Conservation (phyloP, 30 jellyfish, hydroid and myxozoan genomes). For the Phacellophora camtschatica region DNA sequence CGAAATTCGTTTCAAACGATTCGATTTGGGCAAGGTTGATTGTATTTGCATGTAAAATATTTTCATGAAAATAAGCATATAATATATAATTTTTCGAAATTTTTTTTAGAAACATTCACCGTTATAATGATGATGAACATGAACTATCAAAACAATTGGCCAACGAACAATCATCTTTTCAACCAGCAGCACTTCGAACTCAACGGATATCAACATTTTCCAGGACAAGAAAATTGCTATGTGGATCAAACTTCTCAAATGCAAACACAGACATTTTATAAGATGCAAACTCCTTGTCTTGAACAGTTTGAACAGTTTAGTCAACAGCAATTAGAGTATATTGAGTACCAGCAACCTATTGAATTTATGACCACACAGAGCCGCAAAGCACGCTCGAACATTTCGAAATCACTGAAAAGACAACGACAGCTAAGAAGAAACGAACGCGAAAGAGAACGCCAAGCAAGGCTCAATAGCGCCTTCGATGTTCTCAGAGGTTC, state of each 20-base stretch:
- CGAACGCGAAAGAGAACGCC: conserved; percentile 99
- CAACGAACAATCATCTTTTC: background rate
- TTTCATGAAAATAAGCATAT: too few relatives aligned
- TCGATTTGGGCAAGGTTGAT: too few relatives aligned
- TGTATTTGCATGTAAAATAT: too few relatives aligned
- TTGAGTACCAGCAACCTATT: conserved; percentile 12
- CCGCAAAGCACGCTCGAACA: conserved; percentile 2
- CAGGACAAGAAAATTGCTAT: conserved; percentile 23
- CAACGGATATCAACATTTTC: background rate
- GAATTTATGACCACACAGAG: conserved; percentile 2
- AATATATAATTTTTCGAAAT: background rate
- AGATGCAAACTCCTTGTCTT: background rate
- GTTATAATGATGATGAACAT: conserved; percentile 35
- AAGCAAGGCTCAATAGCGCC: conserved; percentile 92
- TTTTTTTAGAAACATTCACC: background rate
- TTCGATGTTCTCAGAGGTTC: conserved; percentile 93
- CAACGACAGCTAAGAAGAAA: conserved; percentile 95
- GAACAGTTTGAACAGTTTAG: background rate
- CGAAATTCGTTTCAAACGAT: too few relatives aligned
- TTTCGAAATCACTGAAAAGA: conserved; percentile 52
- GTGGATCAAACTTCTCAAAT: conserved; percentile 2
- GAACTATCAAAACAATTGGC: conserved; percentile 19
- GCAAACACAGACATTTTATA: background rate
- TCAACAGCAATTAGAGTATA: background rate
- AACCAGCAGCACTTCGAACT: background rate